Evolutionary conservation across 2,888 invertebrate species (phyloP).

Genomic region (Andrena bucephala): DNA sequence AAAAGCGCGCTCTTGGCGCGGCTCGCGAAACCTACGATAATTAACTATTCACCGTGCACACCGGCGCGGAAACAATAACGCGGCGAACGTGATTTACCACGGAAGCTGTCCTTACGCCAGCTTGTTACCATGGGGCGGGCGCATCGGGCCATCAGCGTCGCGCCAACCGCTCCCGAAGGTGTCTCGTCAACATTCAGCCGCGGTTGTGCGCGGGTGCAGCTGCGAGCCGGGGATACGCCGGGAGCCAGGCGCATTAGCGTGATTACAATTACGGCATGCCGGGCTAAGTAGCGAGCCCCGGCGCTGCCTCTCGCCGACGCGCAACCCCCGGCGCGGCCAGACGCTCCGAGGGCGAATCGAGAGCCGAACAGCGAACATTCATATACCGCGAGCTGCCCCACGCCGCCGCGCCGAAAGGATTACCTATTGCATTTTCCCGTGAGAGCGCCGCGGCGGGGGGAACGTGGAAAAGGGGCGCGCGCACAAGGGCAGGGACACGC

Average conservation of each 20-base stretch:
- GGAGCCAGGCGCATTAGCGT: conserved; percentile 71
- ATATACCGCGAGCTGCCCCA: conserved; percentile 17
- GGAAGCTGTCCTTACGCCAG: conserved; percentile 20
- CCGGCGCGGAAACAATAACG: conserved; percentile 38
- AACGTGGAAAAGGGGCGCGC: conserved; percentile 5
- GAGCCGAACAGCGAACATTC: conserved; percentile 43
- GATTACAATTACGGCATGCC: conserved; percentile 75
- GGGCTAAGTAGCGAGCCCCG: conserved; percentile 63
- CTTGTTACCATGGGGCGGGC: background rate
- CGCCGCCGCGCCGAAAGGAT: conserved; percentile 39
- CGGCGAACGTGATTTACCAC: conserved; percentile 29
- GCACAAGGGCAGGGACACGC: background rate
- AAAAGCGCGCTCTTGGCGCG: conserved; percentile 25
- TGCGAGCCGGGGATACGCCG: conserved; percentile 4
- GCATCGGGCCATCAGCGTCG: conserved; percentile 49
- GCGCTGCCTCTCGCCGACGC: conserved; percentile 26
- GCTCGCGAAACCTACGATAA: conserved; percentile 45
- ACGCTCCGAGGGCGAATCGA: conserved; percentile 38
- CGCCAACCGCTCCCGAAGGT: conserved; percentile 59
- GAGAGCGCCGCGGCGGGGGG: background rate
- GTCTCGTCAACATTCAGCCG: conserved; percentile 59
- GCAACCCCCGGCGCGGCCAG: conserved; percentile 22
- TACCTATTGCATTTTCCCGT: conserved; percentile 27
- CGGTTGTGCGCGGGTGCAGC: conserved; percentile 18
- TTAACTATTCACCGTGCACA: conserved; percentile 53